Conservation (phyloP, 2,888 invertebrate genomes). For the Ecliptopera silaceata region DNA sequence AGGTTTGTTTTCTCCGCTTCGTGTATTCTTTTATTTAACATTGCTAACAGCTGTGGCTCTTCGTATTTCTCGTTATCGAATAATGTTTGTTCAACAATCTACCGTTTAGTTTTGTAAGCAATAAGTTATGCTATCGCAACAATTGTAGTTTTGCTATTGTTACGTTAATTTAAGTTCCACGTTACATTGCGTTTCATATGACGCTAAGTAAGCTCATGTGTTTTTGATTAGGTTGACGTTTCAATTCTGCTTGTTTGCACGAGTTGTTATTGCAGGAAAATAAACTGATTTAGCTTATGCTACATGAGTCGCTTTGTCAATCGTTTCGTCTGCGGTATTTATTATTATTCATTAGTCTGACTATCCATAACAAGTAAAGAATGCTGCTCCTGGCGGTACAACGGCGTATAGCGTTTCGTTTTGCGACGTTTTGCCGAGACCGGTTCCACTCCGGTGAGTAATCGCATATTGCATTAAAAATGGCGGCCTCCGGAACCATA, state of each 20-base stretch:
- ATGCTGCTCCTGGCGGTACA: constrained; percentile 35
- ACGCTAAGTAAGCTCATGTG: constrained; percentile 36
- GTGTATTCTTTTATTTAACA: constrained; percentile 55
- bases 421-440: constrained; percentile 47
- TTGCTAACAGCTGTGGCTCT: constrained; percentile 56
- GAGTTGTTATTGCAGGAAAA: constrained; percentile 18
- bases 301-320: constrained; percentile 11
- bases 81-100: constrained; percentile 53
- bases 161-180: constrained; percentile 34
- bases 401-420: constrained; percentile 28
- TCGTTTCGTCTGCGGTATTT: constrained; percentile 25
- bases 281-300: constrained; percentile 4
- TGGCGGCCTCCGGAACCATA: constrained; percentile 46
- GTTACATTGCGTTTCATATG: constrained; percentile 37
- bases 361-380: constrained; percentile 44
- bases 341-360: constrained; percentile 25
- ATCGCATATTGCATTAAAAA: constrained; percentile 51
- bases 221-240: constrained; percentile 40
- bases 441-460: constrained; percentile 48
- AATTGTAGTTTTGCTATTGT: constrained; percentile 44
- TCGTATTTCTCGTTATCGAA: constrained; percentile 60
- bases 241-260: constrained; percentile 33
- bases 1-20: constrained; percentile 61
- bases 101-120: constrained; percentile 45
- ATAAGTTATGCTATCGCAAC: constrained; percentile 44